phyloP scores from a whole-genome alignment of 2,797 vertebrate species.

The Tiaroga cobitis region DNA sequence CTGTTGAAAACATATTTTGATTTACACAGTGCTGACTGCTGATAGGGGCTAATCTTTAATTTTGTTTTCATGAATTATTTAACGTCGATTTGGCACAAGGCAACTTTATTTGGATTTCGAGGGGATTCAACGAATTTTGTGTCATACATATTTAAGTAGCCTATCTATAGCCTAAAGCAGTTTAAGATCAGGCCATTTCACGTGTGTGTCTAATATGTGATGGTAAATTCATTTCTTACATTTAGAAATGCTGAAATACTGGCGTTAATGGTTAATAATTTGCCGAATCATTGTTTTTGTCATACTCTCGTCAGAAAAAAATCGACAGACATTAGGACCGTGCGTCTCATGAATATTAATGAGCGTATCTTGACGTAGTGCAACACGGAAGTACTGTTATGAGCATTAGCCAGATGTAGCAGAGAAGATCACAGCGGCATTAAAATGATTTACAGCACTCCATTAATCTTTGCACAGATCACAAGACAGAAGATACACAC shows the following conservation, averaged over 20 bases:
- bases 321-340: background rate
- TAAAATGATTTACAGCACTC: background rate
- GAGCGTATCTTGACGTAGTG: background rate
- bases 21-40: too few relatives aligned
- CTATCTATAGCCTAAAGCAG: background rate
- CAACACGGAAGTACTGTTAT: constrained; percentile 30
- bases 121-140: background rate
- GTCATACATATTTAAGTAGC: background rate
- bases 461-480: background rate
- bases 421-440: constrained; percentile 19
- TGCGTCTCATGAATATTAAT: constrained; percentile 12
- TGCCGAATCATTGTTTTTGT: background rate
- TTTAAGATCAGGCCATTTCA: background rate
- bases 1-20: background rate
- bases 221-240: background rate
- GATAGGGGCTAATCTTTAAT: background rate
- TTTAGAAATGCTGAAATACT: background rate
- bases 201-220: background rate
- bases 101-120: background rate
- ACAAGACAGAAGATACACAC: background rate
- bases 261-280: background rate
- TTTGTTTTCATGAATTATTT: background rate
- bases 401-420: constrained; percentile 20
- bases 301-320: background rate
- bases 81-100: background rate